A percentile compares a stretch with the other conserved stretches of the same genome.
Conservation (phyloP, 2,888 invertebrate genomes). For the Oscheius onirici region DNA sequence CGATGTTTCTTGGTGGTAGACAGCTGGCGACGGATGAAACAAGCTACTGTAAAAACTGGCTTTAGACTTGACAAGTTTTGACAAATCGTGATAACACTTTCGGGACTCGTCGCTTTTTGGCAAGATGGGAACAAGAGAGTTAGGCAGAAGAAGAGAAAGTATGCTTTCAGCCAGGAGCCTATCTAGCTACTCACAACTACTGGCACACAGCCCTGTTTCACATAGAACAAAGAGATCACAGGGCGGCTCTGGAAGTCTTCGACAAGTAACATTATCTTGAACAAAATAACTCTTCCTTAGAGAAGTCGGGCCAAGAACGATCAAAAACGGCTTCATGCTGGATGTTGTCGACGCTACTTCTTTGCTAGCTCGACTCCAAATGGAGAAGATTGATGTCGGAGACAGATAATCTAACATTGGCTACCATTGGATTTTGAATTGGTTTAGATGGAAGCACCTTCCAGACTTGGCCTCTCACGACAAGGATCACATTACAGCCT, state of each 20-base stretch:
- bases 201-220: constrained; percentile 76
- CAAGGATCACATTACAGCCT: constrained; percentile 74
- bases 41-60: too few species aligned
- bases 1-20: too few species aligned
- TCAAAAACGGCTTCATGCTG: constrained; percentile 68
- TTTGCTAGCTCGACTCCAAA: constrained; percentile 74
- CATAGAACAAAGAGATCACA: constrained; percentile 74
- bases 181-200: constrained; percentile 75
- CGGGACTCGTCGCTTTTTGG: too few species aligned
- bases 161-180: constrained; percentile 71
- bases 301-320: constrained; percentile 44
- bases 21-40: too few species aligned
- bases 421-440: neutral
- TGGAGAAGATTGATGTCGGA: constrained; percentile 73
- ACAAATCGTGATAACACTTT: too few species aligned
- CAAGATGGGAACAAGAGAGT: too few species aligned
- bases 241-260: constrained; percentile 73
- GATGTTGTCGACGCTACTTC: constrained; percentile 75
- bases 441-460: constrained; percentile 48
- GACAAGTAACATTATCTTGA: too few species aligned
- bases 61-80: too few species aligned
- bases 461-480: constrained; percentile 68
- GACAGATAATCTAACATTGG: constrained; percentile 34
- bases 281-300: too few species aligned
- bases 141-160: too few species aligned